Base-by-base conservation (phyloP, 2,888 invertebrate genomes). In the Drosophila pullipes region DNA sequence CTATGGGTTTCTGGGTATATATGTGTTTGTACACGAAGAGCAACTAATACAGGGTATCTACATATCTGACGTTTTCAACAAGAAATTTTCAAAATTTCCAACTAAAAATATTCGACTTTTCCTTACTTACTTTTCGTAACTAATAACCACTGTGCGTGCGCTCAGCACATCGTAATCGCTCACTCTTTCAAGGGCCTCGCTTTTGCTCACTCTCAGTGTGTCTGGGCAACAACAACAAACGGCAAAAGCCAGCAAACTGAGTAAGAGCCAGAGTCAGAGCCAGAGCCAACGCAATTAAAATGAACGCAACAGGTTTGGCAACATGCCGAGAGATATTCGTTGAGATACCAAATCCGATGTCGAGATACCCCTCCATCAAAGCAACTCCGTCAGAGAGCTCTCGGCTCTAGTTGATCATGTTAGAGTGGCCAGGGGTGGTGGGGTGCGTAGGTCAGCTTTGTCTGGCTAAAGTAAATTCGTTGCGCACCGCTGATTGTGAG, bases 221-320 rank as follows among this genome's bases (percentile, higher is more conserved):
- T n/a, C 70, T 44, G 33, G 30, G 57, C n/a, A 54, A 22, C 33
- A 44, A 44, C 33, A 57, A 44, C 13, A 64, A 61, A 16, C 37
- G 22, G 25, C 44, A 61, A 50, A 50, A 54, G 65, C 50, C 47
- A 62, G 61, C 41, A 5, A 28, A n/a, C 55, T 39, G 55, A 57
- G 55, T 39, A 44, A 30, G 30, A 50, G 44, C 25, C 59, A 31
- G 30, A 50, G 44, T n/a, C 59, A 31, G 39, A 54, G 49, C n/a
- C 50, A 50, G 55, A 52, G 49, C 35, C 60, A 68, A 65, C 65
- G 63, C 66, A 79, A 71, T 79, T 73, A 67, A 74, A 79, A 66
- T 62, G 54, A 74, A 65, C 80, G 72, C 68, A 82, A 82, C 82
- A 76, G 83, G 82, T 82, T 82, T 82, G 81, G 71, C 81, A 78